Base-by-base conservation (phyloP, 2,797 vertebrate species). In the Sebastes nivosus region DNA sequence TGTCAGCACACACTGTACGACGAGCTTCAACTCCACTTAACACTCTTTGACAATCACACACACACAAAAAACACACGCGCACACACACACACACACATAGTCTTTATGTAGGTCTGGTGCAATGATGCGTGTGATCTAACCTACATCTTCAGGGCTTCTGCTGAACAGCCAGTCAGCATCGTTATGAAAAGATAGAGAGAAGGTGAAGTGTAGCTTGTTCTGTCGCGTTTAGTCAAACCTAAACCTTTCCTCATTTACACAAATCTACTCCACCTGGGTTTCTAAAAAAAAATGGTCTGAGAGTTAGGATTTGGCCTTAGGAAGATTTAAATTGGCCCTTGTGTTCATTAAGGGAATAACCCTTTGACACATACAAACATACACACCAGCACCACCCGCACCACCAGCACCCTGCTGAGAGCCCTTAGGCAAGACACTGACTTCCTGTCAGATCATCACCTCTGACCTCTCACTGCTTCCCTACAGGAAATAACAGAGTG, bases 61-160 rank as follows among this genome's bases (percentile, higher is more conserved):
- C 38, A 42, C 38, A 81, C 71, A 34, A 13, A 34, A 32, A 5
- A 27, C 27, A 30, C 38, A 81, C 74, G 67, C 4, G 72, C 38
- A 42, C 6, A 81, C 71, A 14, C 13, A 38, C 36, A 38, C 13
- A 81, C 67, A 74, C 3, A 75, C 77, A 46, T 12, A 81, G 74
- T 81, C 13, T 82, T 30, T 85, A 90, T 91, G 85, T 93, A 88
- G 89, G 90, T 85, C 88, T 38, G 3, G 81, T 38, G 86, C 89
- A 88, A n/a, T 74, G 87, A 86, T 71, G 94, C 67, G 20, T 93
- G 86, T 90, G 92, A 93, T 88, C 77, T 94, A 93, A 94, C 94
- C 94, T 90, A 95, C 92, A 95, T 94, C 92, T 95, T 85, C 89
- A 89, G 94, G 93, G 91, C 92, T 69, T 84, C 73, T 72, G 74